Conservation (phyloP, 2,797 vertebrate genomes). For the Potorous gilbertii region DNA sequence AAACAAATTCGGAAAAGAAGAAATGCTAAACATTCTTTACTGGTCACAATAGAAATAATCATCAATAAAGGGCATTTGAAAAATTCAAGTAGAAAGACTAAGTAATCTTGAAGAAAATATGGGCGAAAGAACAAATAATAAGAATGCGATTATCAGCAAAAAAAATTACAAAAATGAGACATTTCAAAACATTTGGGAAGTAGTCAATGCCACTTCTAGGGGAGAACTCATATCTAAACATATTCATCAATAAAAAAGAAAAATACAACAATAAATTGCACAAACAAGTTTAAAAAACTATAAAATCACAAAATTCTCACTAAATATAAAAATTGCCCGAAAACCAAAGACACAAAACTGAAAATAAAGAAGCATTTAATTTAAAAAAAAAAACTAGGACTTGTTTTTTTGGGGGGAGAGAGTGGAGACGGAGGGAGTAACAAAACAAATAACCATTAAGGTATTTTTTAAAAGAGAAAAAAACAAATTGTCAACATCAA, state of each 20-base stretch:
- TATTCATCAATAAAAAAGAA: not conserved
- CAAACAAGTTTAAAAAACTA: not conserved
- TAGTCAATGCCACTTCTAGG: not conserved
- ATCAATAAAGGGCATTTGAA: not conserved
- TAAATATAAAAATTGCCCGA: not conserved
- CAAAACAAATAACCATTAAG: not conserved
- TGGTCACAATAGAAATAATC: not conserved
- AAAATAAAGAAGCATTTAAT: not conserved
- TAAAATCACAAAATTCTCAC: not conserved
- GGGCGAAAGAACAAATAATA: not conserved
- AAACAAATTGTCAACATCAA: not conserved
- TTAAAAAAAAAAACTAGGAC: not conserved
- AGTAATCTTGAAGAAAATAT: not conserved
- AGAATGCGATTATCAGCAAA: not conserved
- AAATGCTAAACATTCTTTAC: not conserved
- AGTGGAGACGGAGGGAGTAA: not conserved
- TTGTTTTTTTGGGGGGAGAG: not conserved
- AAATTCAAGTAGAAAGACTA: not conserved
- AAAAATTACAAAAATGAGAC: not conserved
- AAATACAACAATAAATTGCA: not conserved
- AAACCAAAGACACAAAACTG: not conserved
- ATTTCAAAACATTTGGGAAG: not conserved
- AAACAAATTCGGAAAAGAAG: not conserved
- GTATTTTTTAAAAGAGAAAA: not conserved
- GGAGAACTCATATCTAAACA: not conserved